Evolutionary conservation across 2,888 invertebrate species (phyloP).

Genomic region (Himalopsyche kuldschensis): DNA sequence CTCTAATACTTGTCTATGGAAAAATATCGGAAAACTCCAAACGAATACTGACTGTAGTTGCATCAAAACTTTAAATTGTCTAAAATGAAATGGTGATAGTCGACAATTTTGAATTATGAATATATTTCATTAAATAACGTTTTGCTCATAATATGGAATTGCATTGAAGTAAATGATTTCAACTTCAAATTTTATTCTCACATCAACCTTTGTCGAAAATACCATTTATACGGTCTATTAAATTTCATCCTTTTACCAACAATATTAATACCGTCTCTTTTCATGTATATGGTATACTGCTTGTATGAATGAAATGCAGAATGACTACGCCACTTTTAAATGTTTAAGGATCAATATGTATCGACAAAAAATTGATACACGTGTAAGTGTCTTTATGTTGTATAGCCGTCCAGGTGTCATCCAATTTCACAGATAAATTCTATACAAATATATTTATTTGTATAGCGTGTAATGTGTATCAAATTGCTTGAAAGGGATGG

Average conservation of each 20-base stretch:
- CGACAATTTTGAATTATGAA: no score
- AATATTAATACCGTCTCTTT: not conserved
- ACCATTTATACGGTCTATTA: not conserved
- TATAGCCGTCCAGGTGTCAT: slow-evolving; percentile 26
- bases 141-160: no score
- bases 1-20: no score
- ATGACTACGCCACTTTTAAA: not conserved
- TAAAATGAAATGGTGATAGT: no score
- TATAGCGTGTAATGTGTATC: not conserved
- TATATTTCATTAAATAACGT: no score
- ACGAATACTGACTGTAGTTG: no score
- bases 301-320: not conserved
- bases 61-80: no score
- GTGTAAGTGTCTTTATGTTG: not conserved
- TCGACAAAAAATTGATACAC: not conserved
- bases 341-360: not conserved
- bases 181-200: not conserved
- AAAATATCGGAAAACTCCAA: no score
- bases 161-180: no score
- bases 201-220: not conserved
- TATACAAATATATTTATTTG: not conserved
- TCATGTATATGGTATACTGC: not conserved
- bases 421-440: slow-evolving; percentile 33
- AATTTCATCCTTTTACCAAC: not conserved
- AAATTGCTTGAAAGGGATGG: no score